Percentiles rank a stretch among this genome's conserved stretches.
phyloP scores from a whole-genome alignment of 2,113 vertebrate genomes.

The Festucalex cinctus region DNA sequence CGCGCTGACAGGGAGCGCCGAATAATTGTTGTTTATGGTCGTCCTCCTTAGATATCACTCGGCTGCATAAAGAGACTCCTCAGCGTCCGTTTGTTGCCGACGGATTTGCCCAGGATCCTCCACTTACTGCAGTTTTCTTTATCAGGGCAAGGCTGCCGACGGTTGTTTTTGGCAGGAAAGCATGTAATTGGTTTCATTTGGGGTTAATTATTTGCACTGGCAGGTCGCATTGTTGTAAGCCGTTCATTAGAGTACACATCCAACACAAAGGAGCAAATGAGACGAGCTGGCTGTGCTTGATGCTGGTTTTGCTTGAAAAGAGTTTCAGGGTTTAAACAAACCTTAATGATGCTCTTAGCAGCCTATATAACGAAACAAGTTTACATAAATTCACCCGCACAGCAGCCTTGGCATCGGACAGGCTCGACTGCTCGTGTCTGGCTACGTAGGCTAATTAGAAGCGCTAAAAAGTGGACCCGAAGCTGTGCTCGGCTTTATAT shows the following conservation, averaged over 20 bases:
- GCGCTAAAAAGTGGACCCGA: conserved; percentile 46
- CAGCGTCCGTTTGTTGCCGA: conserved; percentile 69
- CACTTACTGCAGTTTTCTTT: conserved; percentile 61
- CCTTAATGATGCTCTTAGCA: conserved; percentile 73
- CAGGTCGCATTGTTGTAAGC: conserved; percentile 77
- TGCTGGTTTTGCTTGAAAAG: conserved; percentile 59
- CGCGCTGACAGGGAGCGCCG: conserved; percentile 64
- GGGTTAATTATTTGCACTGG: conserved; percentile 79
- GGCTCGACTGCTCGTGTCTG: conserved; percentile 60
- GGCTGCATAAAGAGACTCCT: conserved; percentile 66
- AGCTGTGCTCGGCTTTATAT: conserved; percentile 17
- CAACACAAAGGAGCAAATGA: conserved; percentile 76
- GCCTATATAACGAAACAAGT: conserved; percentile 75
- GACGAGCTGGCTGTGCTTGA: conserved; percentile 63
- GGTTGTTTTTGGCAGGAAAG: conserved; percentile 64
- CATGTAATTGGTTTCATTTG: conserved; percentile 78
- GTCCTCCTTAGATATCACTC: conserved; percentile 64
- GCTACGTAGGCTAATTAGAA: conserved; percentile 69
- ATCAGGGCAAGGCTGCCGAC: conserved; percentile 53
- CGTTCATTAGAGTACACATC: conserved; percentile 76
- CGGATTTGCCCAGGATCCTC: conserved; percentile 54
- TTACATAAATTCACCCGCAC: conserved; percentile 77
- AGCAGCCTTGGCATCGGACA: conserved; percentile 64
- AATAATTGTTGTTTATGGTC: conserved; percentile 76
- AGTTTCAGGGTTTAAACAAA: conserved; percentile 57